Percentiles rank a stretch among this genome's conserved stretches.
Evolutionary conservation across 1,140 invertebrate species (phyloP).

Genomic region (Drepana arcuata): DNA sequence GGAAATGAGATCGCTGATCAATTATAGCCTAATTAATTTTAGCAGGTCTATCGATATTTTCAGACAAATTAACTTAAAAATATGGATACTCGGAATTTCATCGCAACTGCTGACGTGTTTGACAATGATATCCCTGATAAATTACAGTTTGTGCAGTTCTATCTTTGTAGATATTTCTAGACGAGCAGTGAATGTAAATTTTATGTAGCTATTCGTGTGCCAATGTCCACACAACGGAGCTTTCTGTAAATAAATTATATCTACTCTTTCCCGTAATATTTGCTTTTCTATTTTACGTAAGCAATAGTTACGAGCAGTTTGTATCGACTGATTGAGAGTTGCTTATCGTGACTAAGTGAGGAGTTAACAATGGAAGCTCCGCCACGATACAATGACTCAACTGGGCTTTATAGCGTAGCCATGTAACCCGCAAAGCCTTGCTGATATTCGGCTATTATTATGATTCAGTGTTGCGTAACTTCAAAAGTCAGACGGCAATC

Average conservation of each 20-base stretch:
- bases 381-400: constrained; percentile 23
- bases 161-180: too few species aligned
- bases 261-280: constrained; percentile 32
- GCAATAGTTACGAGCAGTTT: constrained; percentile 8
- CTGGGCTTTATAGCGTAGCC: constrained; percentile 15
- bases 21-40: too few species aligned
- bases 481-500: constrained; percentile 9
- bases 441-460: constrained; percentile 25
- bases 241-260: constrained; percentile 11
- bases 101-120: constrained; percentile 16
- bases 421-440: constrained; percentile 9
- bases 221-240: constrained; percentile 8
- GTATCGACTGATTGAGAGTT: too few species aligned
- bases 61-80: too few species aligned
- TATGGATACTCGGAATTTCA: constrained; percentile 13
- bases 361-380: constrained; percentile 34
- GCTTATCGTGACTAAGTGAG: constrained; percentile 29
- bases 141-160: too few species aligned
- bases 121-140: too few species aligned
- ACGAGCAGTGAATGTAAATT: too few species aligned
- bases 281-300: constrained; percentile 31
- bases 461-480: constrained; percentile 23
- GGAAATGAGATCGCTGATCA: too few species aligned
- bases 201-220: constrained; percentile 5
- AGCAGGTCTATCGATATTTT: too few species aligned